phyloP scores from a whole-genome alignment of 2,888 invertebrate species.

The Andrena minutula region DNA sequence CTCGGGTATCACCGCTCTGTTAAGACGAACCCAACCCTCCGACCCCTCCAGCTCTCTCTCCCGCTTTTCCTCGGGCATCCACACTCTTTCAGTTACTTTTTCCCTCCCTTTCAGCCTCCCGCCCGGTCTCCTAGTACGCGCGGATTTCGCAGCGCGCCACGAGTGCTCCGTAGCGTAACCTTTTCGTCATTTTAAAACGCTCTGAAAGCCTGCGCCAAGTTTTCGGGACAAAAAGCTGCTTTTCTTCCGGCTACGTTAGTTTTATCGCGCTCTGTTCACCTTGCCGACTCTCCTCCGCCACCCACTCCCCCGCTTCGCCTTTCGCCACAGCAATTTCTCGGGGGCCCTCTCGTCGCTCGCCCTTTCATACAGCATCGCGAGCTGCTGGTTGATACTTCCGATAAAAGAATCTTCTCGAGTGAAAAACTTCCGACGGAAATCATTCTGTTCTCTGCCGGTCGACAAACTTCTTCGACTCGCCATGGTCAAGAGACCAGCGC shows the following conservation, averaged over 20 bases:
- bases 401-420: conserved; percentile 50
- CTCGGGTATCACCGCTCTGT: conserved; percentile 51
- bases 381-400: conserved; percentile 45
- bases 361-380: conserved; percentile 30
- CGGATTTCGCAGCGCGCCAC: conserved; percentile 63
- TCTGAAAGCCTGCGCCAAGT: conserved; percentile 73
- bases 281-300: conserved; percentile 42
- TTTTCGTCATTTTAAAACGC: conserved; percentile 75
- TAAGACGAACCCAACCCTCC: conserved; percentile 65
- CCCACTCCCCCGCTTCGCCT: conserved; percentile 9
- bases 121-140: conserved; percentile 64
- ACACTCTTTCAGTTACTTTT: conserved; percentile 44
- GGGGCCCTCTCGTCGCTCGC: conserved; percentile 16
- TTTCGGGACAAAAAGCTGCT: conserved; percentile 72
- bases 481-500: conserved; percentile 10
- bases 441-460: conserved; percentile 16
- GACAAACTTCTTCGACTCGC: conserved; percentile 27
- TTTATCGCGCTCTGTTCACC: conserved; percentile 58
- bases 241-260: conserved; percentile 66
- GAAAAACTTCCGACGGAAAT: conserved; percentile 34
- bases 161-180: conserved; percentile 74
- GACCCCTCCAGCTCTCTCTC: conserved; percentile 20
- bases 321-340: conserved; percentile 38
- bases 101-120: conserved; percentile 41
- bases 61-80: conserved; percentile 22